Evolutionary conservation across 2,888 invertebrate genomes (phyloP), one percentile per base, ranked within the genome.

Genomic region (Odontothrips loti): DNA sequence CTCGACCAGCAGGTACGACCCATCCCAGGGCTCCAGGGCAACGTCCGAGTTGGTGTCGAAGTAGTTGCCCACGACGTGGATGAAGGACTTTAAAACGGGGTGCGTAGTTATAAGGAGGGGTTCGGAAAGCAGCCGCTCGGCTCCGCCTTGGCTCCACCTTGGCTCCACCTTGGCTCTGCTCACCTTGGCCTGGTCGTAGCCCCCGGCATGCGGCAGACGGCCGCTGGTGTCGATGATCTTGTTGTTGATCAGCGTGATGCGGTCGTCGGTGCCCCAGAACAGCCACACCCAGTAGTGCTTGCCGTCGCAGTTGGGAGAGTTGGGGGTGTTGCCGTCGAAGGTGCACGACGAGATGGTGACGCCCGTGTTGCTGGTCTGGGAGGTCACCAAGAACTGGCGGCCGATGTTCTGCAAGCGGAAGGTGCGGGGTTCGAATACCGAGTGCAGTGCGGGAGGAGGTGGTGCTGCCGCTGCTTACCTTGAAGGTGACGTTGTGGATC

Each of bases 241-340:
- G 29, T 82, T 82, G 80, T 82, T 82, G 79, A 79, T 63, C 23
- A 82, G 47, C 11, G 82, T 79, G 20, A 82, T 82, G 34, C 47
- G 51, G 48, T 82, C 80, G 23, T 48, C 80, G 4, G 47, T n/a
- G 23, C 82, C 82, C 68, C 80, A 51, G 68, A 82, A 82, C 79
- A 82, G 58, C 82, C 82, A 82, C 34, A 82, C 75, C 82, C 82
- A 82, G 79, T 82, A 82, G 80, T 82, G 80, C 15, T 43, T 11
- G 12, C 79, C 79, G 34, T 82, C 80, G 79, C 82, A 82, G 79
- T 68, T 80, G 1, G 82, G 47, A 0, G 82, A 80, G 48, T 68
- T 20, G 11, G 79, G 27, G 17, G 82, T 82, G 23, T 63, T 17
- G 34, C 82, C 82, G 43, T 80, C 80, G 68, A 82, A 82, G 29